Evolutionary conservation across 2,113 vertebrate genomes (phyloP), one percentile per base, ranked within the genome.

Genomic region (Trichechus manatus): DNA sequence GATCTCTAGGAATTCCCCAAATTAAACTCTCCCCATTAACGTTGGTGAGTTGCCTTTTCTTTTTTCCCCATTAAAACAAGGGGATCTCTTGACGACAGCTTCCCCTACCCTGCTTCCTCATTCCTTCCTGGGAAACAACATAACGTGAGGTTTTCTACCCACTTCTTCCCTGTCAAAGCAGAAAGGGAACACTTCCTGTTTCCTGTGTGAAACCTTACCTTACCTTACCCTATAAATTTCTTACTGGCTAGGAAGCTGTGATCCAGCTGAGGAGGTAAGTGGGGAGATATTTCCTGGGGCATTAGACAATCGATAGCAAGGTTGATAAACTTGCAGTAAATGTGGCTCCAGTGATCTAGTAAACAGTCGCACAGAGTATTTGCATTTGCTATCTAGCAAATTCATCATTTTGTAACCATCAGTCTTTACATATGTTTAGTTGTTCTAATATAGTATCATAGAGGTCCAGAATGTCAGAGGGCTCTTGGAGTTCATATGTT

Each of bases 381-480:
- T 96, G 96, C 82, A 89, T 87, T 85, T 53, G 89, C 87, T 97
- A 91, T 77, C 81, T 78, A 82, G 91, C 8, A 95, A 70, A 96
- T 93, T 86, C 0, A 0, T 95, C 91, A 95, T 93, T 97, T 89
- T 85, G 91, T 95, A 95, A 94, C 56, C 77, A 70, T 93, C 44
- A 75, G 59, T 87, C 77, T 94, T 96, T 56, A 80, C 87, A 63
- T 74, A 85, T 91, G 66, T 61, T 93, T 68, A 59, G 47, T 70
- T 94, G 39, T 61, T 91, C 50, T 87, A 77, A 92, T 64, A 89
- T 87, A 66, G 84, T 95, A 91, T 94, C 36, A 78, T 27, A 93
- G 90, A 92, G 70, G 50, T 95, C 59, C 84, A 79, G 25, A 95
- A 84, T 80, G 86, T 94, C 70, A 95, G 77, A 86, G 53, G 39